Evolutionary conservation across 1,140 invertebrate genomes (phyloP), one percentile per base, ranked within the genome.

Genomic region (Penaeus japonicus): DNA sequence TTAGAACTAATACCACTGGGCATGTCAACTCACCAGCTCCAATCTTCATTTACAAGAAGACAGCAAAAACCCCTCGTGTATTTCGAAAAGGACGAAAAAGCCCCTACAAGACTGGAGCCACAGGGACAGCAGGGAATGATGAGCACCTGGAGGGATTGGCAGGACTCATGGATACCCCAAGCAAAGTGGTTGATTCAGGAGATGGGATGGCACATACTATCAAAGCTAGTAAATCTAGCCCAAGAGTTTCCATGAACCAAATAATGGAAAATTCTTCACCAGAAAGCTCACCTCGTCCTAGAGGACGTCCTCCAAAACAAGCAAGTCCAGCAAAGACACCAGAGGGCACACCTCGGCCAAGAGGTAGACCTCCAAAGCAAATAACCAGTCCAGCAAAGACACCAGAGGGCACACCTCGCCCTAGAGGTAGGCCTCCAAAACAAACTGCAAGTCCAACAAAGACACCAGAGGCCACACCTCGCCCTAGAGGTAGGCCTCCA

Each of bases 1-100:
- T 90, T 84, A 62, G 73, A 18, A 73, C 54, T 17, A 54, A 90
- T 77, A 91, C 91, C 15, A 93, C 92, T 65, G 93, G 93, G 12
- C 93, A 93, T 91, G 91, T 91, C 53, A 91, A 92, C 55, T 93
- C 92, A 7, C 93, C 93, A 53, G 91, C 89, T 22, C 92, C 92
- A 18, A 89, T 93, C 62, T 84, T 93, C 80, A 92, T 93, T 80
- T 90, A 91, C 53, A 92, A 91, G 80, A 92, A 92, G 84, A 79
- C 86, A 62, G 35, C 87, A 22, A 91, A 91, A 81, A 92, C 92
- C 18, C 85, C 92, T 89, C 75, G 89, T 87, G 83, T 91, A 57
- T 91, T 91, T 53, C 89, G 88, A n/a, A 92, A 91, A 75, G 92
- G 92, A 24, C 89, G 91, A 55, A 92, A 92, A 88, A 90, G 85